Conservation (phyloP, 2,797 vertebrate genomes). For the Gadopsis bispinosus region DNA sequence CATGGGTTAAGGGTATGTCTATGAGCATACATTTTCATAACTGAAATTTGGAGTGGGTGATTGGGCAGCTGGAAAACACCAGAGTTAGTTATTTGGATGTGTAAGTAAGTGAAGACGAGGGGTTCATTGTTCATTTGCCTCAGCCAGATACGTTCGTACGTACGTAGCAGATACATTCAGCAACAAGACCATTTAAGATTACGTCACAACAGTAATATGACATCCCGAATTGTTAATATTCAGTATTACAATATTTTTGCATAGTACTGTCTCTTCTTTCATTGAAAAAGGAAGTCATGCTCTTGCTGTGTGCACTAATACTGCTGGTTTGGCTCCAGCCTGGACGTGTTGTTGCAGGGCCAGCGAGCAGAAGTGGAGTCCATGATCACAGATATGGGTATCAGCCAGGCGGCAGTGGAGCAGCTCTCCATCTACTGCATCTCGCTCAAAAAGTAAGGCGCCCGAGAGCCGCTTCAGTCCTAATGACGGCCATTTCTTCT, state of each 20-base stretch:
- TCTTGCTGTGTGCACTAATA: slow-evolving; percentile 18
- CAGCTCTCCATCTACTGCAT: slow-evolving; percentile 96
- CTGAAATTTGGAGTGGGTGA: neutral
- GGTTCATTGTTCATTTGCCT: neutral
- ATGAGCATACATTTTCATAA: neutral
- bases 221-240: neutral
- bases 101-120: neutral
- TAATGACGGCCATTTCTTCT: neutral
- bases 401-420: slow-evolving; percentile 91
- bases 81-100: neutral
- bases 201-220: neutral
- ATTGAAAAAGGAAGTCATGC: neutral
- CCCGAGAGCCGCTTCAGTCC: neutral
- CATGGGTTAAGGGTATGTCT: neutral
- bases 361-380: slow-evolving; percentile 93
- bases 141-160: neutral
- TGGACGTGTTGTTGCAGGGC: slow-evolving; percentile 91
- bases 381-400: slow-evolving; percentile 95
- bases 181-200: neutral
- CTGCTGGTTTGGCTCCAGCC: slow-evolving; percentile 76
- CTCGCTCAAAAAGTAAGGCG: slow-evolving; percentile 94
- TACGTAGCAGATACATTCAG: neutral
- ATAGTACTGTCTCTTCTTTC: neutral
- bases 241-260: neutral
- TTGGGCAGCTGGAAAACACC: neutral